Conservation (phyloP, 1,140 invertebrate species). For the Orchestia grillus region DNA sequence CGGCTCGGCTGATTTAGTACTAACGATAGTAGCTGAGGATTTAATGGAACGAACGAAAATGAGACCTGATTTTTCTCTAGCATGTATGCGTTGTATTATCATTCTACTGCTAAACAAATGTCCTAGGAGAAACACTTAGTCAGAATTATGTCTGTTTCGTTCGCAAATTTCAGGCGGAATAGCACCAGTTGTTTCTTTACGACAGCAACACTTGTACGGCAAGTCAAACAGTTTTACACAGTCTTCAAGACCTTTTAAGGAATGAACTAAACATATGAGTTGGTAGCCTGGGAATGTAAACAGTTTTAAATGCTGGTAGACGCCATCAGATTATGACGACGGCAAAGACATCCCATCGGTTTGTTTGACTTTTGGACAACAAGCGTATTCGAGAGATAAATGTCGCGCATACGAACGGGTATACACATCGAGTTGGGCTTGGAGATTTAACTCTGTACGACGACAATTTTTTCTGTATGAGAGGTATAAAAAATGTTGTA, state of each 20-base stretch:
- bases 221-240: conserved; percentile 34
- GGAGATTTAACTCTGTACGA: neutral
- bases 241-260: conserved; percentile 38
- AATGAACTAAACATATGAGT: conserved; percentile 46
- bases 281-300: conserved; percentile 54
- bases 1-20: neutral
- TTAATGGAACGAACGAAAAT: neutral
- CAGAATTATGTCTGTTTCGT: neutral
- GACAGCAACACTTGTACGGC: neutral
- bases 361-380: conserved; percentile 43
- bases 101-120: neutral
- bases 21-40: neutral
- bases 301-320: conserved; percentile 53
- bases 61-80: neutral
- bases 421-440: neutral
- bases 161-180: neutral
- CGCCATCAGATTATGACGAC: conserved; percentile 44
- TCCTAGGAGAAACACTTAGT: neutral
- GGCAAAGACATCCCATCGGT: conserved; percentile 22
- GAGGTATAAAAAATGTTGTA: neutral
- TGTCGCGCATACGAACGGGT: neutral
- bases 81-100: neutral
- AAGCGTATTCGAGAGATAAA: neutral
- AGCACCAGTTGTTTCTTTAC: conserved; percentile 13
- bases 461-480: neutral